Percentiles rank a stretch among this genome's conserved stretches.
Conservation (phyloP, 2,113 vertebrate species). For the Caretta caretta region DNA sequence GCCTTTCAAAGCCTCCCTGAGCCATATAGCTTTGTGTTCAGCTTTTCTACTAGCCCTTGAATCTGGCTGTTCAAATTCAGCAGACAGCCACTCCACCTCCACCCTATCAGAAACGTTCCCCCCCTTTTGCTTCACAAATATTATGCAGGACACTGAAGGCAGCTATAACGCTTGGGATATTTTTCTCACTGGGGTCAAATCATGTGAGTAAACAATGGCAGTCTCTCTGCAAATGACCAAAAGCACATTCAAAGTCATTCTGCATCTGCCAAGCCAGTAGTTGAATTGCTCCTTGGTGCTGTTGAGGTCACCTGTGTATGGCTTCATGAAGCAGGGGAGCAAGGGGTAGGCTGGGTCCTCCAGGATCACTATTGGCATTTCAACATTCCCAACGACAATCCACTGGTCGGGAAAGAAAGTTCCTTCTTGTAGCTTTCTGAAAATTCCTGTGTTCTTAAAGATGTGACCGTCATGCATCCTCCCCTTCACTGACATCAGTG, state of each 20-base stretch:
- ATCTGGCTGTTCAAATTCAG: neutral
- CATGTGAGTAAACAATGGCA: neutral
- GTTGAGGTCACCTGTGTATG: neutral
- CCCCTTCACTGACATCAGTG: no score
- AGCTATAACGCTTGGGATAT: neutral
- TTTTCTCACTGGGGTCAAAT: neutral
- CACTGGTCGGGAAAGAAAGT: no score
- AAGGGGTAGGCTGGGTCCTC: no score
- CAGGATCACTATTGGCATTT: no score
- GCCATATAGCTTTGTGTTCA: no score
- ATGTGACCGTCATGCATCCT: no score
- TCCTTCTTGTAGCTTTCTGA: no score
- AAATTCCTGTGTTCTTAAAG: no score
- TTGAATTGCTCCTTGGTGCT: neutral
- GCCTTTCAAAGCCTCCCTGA: neutral
- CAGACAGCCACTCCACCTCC: neutral
- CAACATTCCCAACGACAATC: no score
- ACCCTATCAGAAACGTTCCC: neutral
- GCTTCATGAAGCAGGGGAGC: no score
- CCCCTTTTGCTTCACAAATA: neutral
- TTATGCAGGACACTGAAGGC: no score
- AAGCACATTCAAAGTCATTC: neutral
- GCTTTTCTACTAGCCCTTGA: neutral
- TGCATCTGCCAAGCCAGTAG: neutral
- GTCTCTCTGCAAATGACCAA: neutral